These are phyloP conservation scores for Leptodactylus fallax DNA, from an alignment of 2,797 vertebrate species.

Conservation along the genomic window DNA sequence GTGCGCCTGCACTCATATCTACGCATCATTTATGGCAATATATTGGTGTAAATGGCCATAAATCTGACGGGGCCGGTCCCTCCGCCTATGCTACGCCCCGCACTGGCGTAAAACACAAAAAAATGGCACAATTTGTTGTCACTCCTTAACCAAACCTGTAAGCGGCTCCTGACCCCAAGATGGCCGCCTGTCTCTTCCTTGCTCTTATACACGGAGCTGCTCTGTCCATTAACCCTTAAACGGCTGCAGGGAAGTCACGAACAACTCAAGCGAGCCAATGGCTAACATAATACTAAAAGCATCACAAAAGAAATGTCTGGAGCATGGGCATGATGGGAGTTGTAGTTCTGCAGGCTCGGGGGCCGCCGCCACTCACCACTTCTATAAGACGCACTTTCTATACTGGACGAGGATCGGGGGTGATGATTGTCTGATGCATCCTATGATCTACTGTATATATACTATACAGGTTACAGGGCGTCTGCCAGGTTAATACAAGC, in stretches of 20 bases:
- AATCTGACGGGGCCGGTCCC: too few species aligned
- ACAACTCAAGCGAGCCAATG: neutral
- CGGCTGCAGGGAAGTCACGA: neutral
- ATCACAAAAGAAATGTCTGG: too few species aligned
- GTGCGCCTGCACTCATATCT: too few species aligned
- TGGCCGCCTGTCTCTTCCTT: neutral
- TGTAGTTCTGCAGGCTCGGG: neutral
- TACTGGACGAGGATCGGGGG: neutral
- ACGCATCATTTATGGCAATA: too few species aligned
- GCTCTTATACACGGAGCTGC: neutral
- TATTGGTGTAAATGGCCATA: too few species aligned
- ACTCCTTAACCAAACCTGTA: too few species aligned
- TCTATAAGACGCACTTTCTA: neutral
- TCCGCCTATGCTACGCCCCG: too few species aligned
- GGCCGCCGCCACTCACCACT: too few species aligned
- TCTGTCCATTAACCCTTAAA: neutral
- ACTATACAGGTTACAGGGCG: neutral
- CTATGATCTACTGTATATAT: conserved; percentile 18
- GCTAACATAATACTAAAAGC: neutral
- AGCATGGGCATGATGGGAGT: neutral
- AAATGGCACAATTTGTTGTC: too few species aligned
- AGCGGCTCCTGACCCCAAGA: neutral
- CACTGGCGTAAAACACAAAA: too few species aligned
- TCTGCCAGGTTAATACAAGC: neutral
- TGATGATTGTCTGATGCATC: conserved; percentile 78